Percentiles rank a stretch among this genome's conserved stretches.
phyloP scores from a whole-genome alignment of 2,797 vertebrate species.

The Clangula hyemalis region DNA sequence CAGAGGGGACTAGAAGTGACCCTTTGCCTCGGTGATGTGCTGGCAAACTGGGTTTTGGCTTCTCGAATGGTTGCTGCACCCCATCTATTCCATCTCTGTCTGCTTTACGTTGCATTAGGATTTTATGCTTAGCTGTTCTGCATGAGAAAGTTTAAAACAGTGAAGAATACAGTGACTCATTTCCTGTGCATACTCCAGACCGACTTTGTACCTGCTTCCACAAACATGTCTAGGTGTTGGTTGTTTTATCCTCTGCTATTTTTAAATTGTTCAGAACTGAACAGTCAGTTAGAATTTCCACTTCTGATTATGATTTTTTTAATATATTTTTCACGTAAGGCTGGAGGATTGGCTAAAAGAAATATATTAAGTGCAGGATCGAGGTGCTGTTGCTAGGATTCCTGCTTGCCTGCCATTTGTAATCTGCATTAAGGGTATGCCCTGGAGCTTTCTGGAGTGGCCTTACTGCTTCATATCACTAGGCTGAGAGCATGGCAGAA shows the following conservation, averaged over 20 bases:
- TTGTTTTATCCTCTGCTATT: not conserved
- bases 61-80: not conserved
- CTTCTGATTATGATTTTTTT: not conserved
- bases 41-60: not conserved
- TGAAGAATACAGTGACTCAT: not conserved
- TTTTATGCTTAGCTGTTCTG: not conserved
- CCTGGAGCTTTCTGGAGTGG: not conserved
- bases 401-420: not conserved
- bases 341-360: not conserved
- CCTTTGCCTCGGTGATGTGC: not conserved
- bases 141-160: not conserved
- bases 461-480: rapidly evolving
- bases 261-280: not conserved
- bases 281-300: not conserved
- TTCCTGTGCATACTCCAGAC: not conserved
- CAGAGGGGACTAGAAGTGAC: not conserved
- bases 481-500: not conserved
- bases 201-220: not conserved
- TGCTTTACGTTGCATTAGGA: rapidly evolving
- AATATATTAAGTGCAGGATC: not conserved
- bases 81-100: not conserved
- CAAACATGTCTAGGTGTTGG: not conserved
- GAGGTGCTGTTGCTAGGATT: not conserved
- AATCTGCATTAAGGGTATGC: not conserved
- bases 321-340: not conserved